phyloP scores from a whole-genome alignment of 2,797 vertebrate species.

The Labeo calbasu region DNA sequence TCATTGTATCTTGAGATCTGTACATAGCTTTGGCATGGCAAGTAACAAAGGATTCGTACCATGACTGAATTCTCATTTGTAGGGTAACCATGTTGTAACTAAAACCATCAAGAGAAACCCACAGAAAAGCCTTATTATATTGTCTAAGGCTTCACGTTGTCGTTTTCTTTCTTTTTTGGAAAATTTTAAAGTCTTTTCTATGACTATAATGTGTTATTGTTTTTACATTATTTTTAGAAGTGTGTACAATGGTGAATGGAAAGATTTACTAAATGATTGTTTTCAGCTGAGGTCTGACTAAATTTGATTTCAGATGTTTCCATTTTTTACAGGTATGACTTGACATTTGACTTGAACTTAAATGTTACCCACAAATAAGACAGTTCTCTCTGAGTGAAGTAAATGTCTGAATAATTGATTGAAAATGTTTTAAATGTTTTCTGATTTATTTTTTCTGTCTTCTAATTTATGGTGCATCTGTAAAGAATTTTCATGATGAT shows the following conservation, averaged over 20 bases:
- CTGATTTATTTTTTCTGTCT: background rate
- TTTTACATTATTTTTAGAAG: slow-evolving; percentile 65
- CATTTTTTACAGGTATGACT: slow-evolving; percentile 49
- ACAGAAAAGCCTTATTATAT: slow-evolving; percentile 15
- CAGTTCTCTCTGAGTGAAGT: slow-evolving; percentile 4
- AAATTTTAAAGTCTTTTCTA: slow-evolving; percentile 69
- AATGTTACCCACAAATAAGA: slow-evolving; percentile 29
- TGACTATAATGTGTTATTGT: slow-evolving; percentile 59
- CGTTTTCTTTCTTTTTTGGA: slow-evolving; percentile 15
- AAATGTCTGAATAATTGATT: slow-evolving; percentile 18
- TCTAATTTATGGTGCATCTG: background rate
- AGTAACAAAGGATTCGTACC: slow-evolving; percentile 35
- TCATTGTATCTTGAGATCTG: slow-evolving; percentile 48
- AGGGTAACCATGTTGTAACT: slow-evolving; percentile 52
- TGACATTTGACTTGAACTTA: slow-evolving; percentile 39
- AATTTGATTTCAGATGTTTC: slow-evolving; percentile 61
- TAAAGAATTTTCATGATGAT: background rate
- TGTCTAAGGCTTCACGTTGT: slow-evolving; percentile 42
- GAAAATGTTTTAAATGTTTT: slow-evolving; percentile 20
- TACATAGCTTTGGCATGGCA: slow-evolving; percentile 46
- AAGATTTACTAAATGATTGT: slow-evolving; percentile 63
- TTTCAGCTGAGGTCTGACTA: slow-evolving; percentile 58
- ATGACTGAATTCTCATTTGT: slow-evolving; percentile 41
- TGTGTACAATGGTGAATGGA: slow-evolving; percentile 66
- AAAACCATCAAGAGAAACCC: slow-evolving; percentile 32